Conservation (phyloP, 2,888 invertebrate species). For the Yponomeuta cagnagella region DNA sequence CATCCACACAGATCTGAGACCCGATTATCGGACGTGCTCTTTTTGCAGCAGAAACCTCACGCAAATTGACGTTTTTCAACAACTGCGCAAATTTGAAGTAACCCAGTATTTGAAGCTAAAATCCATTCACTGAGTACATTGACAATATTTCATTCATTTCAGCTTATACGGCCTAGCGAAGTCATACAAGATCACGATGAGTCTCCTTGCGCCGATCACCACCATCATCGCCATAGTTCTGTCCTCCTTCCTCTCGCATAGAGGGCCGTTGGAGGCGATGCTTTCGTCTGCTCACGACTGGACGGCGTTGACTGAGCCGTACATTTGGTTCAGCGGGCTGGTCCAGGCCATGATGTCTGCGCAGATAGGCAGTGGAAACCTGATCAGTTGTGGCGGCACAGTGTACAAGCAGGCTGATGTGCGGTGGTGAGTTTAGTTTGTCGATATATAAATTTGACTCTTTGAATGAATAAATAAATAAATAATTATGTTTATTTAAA, state of each 20-base stretch:
- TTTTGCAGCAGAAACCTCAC: no score
- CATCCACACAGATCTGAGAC: no score
- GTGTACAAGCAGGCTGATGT: slow-evolving; percentile 79
- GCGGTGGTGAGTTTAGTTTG: slow-evolving; percentile 67
- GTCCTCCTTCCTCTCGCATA: slow-evolving; percentile 53
- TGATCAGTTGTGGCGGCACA: slow-evolving; percentile 78
- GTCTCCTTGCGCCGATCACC: slow-evolving; percentile 47
- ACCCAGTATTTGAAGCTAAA: no score
- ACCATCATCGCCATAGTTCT: slow-evolving; percentile 49
- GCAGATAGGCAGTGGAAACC: slow-evolving; percentile 78
- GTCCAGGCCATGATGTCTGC: slow-evolving; percentile 80
- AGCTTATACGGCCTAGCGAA: slow-evolving; percentile 69
- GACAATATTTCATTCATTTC: slow-evolving; percentile 29
- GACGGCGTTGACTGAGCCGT: slow-evolving; percentile 49
- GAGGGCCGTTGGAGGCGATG: slow-evolving; percentile 42
- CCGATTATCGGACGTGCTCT: no score
- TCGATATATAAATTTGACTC: no score
- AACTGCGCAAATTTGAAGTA: no score
- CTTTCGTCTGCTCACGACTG: slow-evolving; percentile 62
- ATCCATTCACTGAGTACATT: no score
- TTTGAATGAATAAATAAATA: no score
- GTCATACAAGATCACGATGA: slow-evolving; percentile 62
- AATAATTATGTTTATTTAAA: no score
- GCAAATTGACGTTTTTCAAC: not conserved
- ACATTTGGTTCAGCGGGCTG: slow-evolving; percentile 78